Evolutionary conservation across 2,113 vertebrate species (phyloP).

Genomic region (Orientallactaga bullata): DNA sequence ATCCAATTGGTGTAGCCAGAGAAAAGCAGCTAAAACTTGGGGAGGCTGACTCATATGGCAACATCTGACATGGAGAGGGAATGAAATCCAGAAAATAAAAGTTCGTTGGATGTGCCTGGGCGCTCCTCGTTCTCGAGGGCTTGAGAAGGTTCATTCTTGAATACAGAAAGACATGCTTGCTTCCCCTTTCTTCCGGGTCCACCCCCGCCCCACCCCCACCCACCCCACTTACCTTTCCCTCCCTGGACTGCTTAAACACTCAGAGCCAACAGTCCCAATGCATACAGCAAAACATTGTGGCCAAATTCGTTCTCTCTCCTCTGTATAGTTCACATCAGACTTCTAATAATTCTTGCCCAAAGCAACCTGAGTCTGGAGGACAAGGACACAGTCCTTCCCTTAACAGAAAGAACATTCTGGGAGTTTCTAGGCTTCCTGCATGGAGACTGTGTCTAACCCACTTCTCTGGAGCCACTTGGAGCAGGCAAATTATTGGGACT

Average conservation of each 20-base stretch:
- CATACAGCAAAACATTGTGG: background rate
- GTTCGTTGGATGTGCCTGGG: too few species aligned
- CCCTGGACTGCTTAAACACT: background rate
- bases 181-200: background rate
- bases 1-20: background rate
- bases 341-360: background rate
- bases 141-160: background rate
- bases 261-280: background rate
- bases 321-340: background rate
- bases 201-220: too few species aligned
- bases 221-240: background rate
- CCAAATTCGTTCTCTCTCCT: background rate
- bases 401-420: background rate
- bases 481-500: background rate
- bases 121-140: background rate
- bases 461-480: background rate
- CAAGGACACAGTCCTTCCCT: background rate
- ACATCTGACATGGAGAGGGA: background rate
- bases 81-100: background rate
- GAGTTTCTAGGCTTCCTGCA: background rate
- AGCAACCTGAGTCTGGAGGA: background rate
- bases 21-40: too few species aligned
- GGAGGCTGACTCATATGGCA: too few species aligned
- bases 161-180: background rate
- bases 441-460: background rate